Evolutionary conservation across 2,797 vertebrate species (phyloP).

Genomic region (Sebastes nivosus): DNA sequence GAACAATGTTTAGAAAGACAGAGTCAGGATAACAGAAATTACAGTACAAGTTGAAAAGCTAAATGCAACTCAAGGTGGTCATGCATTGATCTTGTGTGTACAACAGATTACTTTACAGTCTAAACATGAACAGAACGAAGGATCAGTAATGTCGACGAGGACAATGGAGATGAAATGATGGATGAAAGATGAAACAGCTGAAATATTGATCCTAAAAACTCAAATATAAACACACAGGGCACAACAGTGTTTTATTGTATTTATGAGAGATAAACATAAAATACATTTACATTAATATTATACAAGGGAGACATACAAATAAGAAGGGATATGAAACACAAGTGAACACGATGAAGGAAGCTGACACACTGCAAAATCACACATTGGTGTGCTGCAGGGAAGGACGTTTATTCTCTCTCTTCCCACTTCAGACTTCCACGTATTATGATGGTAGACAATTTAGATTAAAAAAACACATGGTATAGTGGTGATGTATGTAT

Average conservation of each 20-base stretch:
- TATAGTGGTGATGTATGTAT: not conserved
- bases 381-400: not conserved
- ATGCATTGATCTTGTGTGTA: not conserved
- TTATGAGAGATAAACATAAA: constrained; percentile 12
- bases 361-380: not conserved
- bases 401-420: not conserved
- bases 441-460: not conserved
- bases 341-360: constrained; percentile 6
- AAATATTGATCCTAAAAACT: constrained; percentile 23
- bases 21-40: not conserved
- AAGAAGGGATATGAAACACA: not conserved
- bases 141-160: not conserved
- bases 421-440: not conserved
- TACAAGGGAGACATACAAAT: constrained; percentile 29
- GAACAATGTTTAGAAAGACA: not conserved
- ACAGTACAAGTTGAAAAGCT: not conserved
- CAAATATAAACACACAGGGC: constrained; percentile 36
- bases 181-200: constrained; percentile 7
- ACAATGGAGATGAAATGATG: constrained; percentile 13
- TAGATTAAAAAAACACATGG: not conserved
- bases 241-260: constrained; percentile 14
- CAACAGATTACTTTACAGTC: not conserved
- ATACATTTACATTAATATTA: constrained; percentile 6
- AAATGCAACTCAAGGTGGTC: not conserved
- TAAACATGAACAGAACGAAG: not conserved